These are phyloP conservation scores for Gadus macrocephalus DNA, from an alignment of 2,113 vertebrate species.

Conservation along the genomic window DNA sequence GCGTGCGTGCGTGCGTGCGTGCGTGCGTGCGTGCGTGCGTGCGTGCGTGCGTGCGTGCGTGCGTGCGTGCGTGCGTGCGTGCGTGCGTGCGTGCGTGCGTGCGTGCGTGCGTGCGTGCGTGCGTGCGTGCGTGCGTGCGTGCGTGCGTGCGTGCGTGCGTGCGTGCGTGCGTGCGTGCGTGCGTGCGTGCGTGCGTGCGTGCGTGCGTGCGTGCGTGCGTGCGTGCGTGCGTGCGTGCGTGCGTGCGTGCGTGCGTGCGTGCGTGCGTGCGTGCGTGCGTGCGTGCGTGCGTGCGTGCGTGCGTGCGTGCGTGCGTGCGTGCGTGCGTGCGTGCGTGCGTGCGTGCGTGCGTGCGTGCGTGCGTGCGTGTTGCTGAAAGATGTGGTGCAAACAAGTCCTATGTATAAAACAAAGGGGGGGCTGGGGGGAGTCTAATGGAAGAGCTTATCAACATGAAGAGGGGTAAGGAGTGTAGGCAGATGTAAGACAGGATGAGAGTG, in stretches of 20 bases:
- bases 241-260: constrained; percentile 35
- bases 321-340: no score
- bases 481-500: constrained; percentile 19
- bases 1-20: no score
- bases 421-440: constrained; percentile 47
- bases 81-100: no score
- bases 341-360: constrained; percentile 66
- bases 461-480: constrained; percentile 51
- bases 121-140: no score
- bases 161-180: constrained; percentile 76
- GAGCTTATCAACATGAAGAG: constrained; percentile 54
- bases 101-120: no score
- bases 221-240: constrained; percentile 24
- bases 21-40: no score
- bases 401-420: constrained; percentile 44
- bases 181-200: constrained; percentile 51
- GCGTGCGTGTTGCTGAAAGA: constrained; percentile 63
- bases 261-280: no score
- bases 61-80: constrained; percentile 35
- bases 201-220: constrained; percentile 4
- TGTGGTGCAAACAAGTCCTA: constrained; percentile 55
- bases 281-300: no score
- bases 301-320: no score
- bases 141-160: constrained; percentile 16
- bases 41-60: constrained; percentile 68